These are phyloP conservation scores for Acrocephalus arundinaceus DNA, from an alignment of 2,113 vertebrate genomes.

Conservation along the genomic window DNA sequence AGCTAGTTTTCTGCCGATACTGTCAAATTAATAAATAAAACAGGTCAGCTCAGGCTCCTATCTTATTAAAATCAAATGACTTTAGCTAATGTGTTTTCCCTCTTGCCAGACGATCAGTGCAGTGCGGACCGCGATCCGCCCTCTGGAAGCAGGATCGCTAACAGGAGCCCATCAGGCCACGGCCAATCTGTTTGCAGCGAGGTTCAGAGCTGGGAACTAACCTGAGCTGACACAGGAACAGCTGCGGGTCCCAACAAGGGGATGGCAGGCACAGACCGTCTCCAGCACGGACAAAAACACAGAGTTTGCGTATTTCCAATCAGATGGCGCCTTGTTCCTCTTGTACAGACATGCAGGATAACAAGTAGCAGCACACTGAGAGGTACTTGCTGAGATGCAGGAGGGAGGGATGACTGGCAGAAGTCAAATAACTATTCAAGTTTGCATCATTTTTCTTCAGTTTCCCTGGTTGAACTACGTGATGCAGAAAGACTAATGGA, in stretches of 20 bases:
- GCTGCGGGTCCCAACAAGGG: background rate
- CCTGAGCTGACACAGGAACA: constrained; percentile 20
- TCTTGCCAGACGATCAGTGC: background rate
- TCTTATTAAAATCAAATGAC: background rate
- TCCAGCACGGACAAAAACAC: accelerated
- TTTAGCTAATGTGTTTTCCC: background rate
- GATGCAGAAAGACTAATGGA: background rate
- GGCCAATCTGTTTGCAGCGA: background rate
- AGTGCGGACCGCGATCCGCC: background rate
- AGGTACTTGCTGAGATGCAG: background rate
- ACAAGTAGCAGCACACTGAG: background rate
- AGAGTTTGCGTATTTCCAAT: background rate
- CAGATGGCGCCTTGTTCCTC: background rate
- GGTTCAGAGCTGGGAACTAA: constrained; percentile 22
- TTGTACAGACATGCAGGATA: background rate
- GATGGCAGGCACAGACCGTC: background rate
- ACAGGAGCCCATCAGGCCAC: background rate
- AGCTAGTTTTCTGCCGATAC: background rate
- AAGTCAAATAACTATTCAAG: background rate
- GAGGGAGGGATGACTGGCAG: background rate
- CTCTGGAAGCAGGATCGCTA: background rate
- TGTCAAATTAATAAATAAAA: background rate
- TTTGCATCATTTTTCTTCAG: background rate
- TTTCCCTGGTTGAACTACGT: background rate
- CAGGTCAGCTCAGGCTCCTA: background rate